Evolutionary conservation across 2,888 invertebrate species (phyloP).

Genomic region (Aphodius granarius): DNA sequence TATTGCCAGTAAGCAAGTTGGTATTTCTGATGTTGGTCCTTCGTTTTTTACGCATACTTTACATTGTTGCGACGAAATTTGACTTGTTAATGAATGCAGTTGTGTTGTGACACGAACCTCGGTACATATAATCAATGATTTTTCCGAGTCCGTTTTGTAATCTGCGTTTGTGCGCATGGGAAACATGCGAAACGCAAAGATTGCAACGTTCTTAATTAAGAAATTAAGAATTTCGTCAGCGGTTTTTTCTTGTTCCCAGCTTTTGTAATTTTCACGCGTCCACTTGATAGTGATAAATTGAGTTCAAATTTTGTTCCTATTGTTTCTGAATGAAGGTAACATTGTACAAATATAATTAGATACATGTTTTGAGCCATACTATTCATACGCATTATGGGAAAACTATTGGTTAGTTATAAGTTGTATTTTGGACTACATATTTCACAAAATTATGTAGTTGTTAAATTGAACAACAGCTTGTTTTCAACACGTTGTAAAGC

Average conservation of each 20-base stretch:
- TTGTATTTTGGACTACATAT: too few species aligned
- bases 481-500: too few species aligned
- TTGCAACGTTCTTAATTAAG: background rate
- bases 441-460: too few species aligned
- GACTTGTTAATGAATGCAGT: background rate
- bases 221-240: background rate
- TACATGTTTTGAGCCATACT: background rate
- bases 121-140: background rate
- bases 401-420: background rate
- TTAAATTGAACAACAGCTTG: too few species aligned
- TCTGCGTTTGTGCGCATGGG: background rate
- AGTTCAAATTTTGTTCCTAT: background rate
- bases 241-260: background rate
- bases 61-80: background rate
- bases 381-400: background rate
- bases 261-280: background rate
- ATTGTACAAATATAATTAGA: background rate
- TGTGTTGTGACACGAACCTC: background rate
- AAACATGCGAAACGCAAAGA: background rate
- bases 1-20: background rate
- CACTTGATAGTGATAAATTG: background rate
- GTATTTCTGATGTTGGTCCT: background rate
- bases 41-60: background rate
- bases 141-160: background rate
- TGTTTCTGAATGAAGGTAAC: background rate